Conservation (phyloP, 1,140 invertebrate species). For the Yoshiicerus persimilis region DNA sequence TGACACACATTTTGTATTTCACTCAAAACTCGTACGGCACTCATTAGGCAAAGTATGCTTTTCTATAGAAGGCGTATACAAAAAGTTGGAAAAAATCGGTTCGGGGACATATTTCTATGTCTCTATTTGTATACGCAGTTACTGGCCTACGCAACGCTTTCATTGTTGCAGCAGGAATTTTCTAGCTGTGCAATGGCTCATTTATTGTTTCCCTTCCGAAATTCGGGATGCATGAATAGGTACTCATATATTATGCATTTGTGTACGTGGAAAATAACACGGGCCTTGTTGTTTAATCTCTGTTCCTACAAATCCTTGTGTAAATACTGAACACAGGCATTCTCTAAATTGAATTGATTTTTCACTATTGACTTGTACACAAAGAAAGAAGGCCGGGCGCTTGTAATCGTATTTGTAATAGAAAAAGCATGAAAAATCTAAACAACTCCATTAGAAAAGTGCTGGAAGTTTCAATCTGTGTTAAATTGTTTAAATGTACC, state of each 20-base stretch:
- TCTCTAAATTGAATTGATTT: background rate
- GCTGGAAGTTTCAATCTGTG: background rate
- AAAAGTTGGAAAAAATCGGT: background rate
- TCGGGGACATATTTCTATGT: background rate
- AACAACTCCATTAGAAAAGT: background rate
- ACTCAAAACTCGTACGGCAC: background rate
- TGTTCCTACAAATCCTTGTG: background rate
- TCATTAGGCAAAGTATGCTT: background rate
- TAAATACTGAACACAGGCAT: background rate
- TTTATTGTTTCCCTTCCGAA: slow-evolving; percentile 29
- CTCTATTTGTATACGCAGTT: background rate
- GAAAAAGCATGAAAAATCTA: background rate
- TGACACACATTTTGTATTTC: slow-evolving; percentile 17
- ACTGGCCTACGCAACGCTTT: slow-evolving; percentile 1
- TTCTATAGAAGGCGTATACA: background rate
- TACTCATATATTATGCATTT: background rate
- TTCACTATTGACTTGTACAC: background rate
- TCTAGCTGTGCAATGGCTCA: background rate
- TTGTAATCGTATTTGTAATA: background rate
- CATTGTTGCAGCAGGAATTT: slow-evolving; percentile 6
- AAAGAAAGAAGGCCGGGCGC: background rate
- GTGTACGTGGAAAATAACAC: background rate
- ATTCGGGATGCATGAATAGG: background rate
- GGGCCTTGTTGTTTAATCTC: background rate
- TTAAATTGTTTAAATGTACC: background rate